Conservation (phyloP, 2,797 vertebrate genomes). For the Anas bernieri region DNA sequence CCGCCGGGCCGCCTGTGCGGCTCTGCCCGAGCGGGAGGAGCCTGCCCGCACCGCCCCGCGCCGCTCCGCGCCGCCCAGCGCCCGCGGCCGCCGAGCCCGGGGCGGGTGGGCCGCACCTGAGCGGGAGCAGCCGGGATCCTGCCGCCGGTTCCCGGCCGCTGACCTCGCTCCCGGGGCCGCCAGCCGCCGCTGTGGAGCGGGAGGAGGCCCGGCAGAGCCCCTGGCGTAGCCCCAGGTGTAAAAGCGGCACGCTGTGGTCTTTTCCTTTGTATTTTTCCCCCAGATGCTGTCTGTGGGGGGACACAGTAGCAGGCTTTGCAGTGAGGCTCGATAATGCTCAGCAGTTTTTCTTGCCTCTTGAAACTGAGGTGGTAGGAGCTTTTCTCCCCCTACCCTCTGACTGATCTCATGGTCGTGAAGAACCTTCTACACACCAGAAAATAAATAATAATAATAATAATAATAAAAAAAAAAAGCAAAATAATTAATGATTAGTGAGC, state of each 20-base stretch:
- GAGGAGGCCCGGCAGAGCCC: background rate
- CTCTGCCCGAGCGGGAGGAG: slow-evolving; percentile 42
- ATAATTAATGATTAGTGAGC: background rate
- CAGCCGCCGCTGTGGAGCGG: fast-evolving
- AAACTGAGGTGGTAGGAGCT: background rate
- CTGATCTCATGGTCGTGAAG: background rate
- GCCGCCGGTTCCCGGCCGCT: no score
- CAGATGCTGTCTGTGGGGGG: background rate
- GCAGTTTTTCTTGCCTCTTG: fast-evolving
- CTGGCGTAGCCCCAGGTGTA: background rate
- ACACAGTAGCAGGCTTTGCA: background rate
- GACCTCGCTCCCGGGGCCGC: background rate
- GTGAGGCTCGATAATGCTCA: background rate
- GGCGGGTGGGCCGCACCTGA: no score
- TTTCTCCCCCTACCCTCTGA: background rate
- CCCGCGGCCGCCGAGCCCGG: no score
- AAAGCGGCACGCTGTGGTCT: background rate
- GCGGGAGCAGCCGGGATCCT: no score
- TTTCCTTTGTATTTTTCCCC: background rate
- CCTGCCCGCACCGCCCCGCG: background rate
- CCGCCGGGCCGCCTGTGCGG: background rate
- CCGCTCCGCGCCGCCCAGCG: background rate
- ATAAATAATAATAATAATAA: no score
- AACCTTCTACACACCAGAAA: background rate
- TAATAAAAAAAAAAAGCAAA: background rate